Conservation (phyloP, 1,140 invertebrate species). For the Hylyphantes graminicola region DNA sequence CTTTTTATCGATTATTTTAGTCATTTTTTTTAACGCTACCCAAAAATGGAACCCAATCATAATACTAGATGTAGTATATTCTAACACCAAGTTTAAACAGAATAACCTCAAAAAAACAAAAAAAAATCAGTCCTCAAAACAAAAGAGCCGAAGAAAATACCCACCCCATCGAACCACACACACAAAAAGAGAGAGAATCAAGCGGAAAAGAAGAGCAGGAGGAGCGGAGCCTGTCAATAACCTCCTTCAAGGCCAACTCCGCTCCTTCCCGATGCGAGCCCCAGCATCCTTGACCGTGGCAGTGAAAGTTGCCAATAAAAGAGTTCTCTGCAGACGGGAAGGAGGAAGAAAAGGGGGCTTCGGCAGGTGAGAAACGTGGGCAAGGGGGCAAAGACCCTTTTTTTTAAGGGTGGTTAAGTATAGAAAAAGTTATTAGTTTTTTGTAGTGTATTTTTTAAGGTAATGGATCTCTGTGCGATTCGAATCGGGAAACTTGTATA, state of each 20-base stretch:
- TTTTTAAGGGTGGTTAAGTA: too few relatives aligned
- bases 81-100: too few relatives aligned
- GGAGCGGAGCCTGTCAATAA: slow-evolving; percentile 46
- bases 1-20: too few relatives aligned
- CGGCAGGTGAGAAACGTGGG: slow-evolving; percentile 20
- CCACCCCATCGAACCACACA: neutral
- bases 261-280: slow-evolving; percentile 18
- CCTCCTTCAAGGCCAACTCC: slow-evolving; percentile 39
- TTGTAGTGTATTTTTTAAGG: too few relatives aligned
- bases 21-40: too few relatives aligned
- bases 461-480: too few relatives aligned
- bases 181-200: neutral
- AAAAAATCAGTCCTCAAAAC: neutral
- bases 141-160: neutral
- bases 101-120: too few relatives aligned
- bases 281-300: slow-evolving; percentile 50
- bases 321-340: slow-evolving; percentile 43
- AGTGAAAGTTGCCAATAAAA: slow-evolving; percentile 53
- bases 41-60: too few relatives aligned
- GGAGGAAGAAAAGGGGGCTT: slow-evolving; percentile 11
- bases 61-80: too few relatives aligned
- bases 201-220: neutral
- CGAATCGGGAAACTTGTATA: too few relatives aligned
- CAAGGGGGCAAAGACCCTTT: neutral
- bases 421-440: too few relatives aligned